A percentile compares a stretch with the other conserved stretches of the same genome.
Conservation (phyloP, 1,140 invertebrate species). For the Diabrotica undecimpunctata region DNA sequence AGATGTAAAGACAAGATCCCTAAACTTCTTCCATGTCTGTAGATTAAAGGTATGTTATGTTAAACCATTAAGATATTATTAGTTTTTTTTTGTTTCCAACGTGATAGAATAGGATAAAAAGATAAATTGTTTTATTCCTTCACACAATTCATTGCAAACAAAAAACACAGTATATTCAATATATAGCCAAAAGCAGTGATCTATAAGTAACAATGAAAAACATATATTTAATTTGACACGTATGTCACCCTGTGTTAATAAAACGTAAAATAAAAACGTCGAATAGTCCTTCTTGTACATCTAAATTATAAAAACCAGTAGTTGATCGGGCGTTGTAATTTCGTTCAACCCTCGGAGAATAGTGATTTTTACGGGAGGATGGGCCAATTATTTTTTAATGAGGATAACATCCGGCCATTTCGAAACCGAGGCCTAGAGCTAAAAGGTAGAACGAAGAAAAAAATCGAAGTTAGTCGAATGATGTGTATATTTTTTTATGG, state of each 20-base stretch:
- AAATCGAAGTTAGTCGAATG: slow-evolving; percentile 12
- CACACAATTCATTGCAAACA: too few relatives aligned
- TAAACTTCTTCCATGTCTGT: too few relatives aligned
- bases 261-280: background rate
- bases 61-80: too few relatives aligned
- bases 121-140: too few relatives aligned
- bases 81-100: too few relatives aligned
- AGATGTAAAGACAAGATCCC: too few relatives aligned
- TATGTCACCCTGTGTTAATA: background rate
- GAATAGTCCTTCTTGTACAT: background rate
- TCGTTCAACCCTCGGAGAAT: slow-evolving; percentile 15
- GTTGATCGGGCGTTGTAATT: slow-evolving; percentile 15
- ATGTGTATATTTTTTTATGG: slow-evolving; percentile 17
- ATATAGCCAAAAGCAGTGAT: too few relatives aligned
- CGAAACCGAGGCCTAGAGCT: background rate
- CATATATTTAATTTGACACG: too few relatives aligned
- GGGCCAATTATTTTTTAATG: slow-evolving; percentile 20
- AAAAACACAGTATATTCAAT: too few relatives aligned
- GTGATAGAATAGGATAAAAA: too few relatives aligned
- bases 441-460: slow-evolving; percentile 5
- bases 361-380: slow-evolving; percentile 16
- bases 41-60: too few relatives aligned
- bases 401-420: slow-evolving; percentile 17
- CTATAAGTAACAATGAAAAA: too few relatives aligned
- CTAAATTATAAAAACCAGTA: slow-evolving; percentile 18